Base-by-base conservation (phyloP, 2,888 invertebrate species). In the Andrena bucephala region DNA sequence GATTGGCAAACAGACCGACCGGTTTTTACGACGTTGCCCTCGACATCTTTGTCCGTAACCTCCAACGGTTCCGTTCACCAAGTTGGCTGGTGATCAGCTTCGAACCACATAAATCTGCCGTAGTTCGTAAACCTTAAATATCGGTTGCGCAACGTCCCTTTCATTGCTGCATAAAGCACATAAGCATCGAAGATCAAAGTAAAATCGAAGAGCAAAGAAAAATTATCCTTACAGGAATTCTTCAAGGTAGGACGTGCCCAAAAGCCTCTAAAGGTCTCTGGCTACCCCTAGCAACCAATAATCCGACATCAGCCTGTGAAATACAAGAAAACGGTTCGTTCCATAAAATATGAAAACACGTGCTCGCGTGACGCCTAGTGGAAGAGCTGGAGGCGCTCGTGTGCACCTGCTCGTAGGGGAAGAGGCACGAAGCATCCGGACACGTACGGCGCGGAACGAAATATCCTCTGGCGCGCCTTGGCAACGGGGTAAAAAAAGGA, bases 1-100 rank as follows among this genome's bases (percentile, higher is more conserved):
- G 91, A 92, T 92, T 92, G 93, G 90, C 91, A 92, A 91, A 90
- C 89, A 90, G 89, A 88, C 89, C 85, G 80, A 85, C 85, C 85
- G 83, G 82, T 87, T 86, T 88, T 90, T 90, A 90, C 81, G 89
- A 87, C 74, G 76, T 79, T 74, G 48, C 59, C 73, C 71, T 42
- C 71, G n/a, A 62, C 50, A 63, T 71, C 76, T 71, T 66, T 65
- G 66, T 57, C 54, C 78, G 67, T 29, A 75, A 73, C 65, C 54
- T 27, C 29, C 79, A 73, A 54, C 36, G 77, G 66, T 76, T 83
- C 70, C 77, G 63, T 78, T 65, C 66, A 33, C 71, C 71, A 60
- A 29, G 42, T 79, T 84, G 73, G 69, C 72, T 60, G 27, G 57
- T 75, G 80, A 86, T 86, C 75, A 83, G 33, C 57, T 33, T 33